A percentile compares a stretch with the other conserved stretches of the same genome.
phyloP scores from a whole-genome alignment of 2,888 invertebrate species.

The Chrysina gloriosa region DNA sequence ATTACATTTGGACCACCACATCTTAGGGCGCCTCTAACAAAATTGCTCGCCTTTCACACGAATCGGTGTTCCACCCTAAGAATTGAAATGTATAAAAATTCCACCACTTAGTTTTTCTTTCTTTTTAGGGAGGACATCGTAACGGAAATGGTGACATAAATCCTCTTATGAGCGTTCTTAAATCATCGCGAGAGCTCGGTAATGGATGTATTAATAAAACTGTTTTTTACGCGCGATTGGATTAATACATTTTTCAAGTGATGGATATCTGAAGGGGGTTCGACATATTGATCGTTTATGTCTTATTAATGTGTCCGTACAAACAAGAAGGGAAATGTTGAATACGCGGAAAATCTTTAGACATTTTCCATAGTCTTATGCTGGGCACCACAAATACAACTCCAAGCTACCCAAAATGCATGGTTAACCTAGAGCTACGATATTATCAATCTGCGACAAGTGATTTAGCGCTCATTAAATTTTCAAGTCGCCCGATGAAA shows the following conservation, averaged over 20 bases:
- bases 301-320: no score
- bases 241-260: not conserved
- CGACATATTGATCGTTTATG: no score
- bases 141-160: slow-evolving; percentile 15
- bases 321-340: no score
- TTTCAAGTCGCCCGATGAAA: no score
- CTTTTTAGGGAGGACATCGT: not conserved
- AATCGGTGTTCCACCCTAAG: slow-evolving; percentile 1
- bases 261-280: no score
- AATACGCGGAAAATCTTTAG: no score
- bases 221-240: slow-evolving; percentile 46
- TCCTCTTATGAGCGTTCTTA: not conserved
- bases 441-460: no score
- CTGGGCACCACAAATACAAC: no score
- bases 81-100: slow-evolving; percentile 26
- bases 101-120: slow-evolving; percentile 23
- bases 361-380: no score
- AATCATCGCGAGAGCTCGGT: slow-evolving; percentile 1
- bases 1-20: slow-evolving; percentile 19
- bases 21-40: slow-evolving; percentile 1
- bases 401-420: no score
- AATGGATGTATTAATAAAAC: slow-evolving; percentile 12
- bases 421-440: no score
- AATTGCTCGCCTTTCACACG: not conserved
- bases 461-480: no score